Base-by-base conservation (phyloP, 2,888 invertebrate genomes). In the Lymantria dispar region DNA sequence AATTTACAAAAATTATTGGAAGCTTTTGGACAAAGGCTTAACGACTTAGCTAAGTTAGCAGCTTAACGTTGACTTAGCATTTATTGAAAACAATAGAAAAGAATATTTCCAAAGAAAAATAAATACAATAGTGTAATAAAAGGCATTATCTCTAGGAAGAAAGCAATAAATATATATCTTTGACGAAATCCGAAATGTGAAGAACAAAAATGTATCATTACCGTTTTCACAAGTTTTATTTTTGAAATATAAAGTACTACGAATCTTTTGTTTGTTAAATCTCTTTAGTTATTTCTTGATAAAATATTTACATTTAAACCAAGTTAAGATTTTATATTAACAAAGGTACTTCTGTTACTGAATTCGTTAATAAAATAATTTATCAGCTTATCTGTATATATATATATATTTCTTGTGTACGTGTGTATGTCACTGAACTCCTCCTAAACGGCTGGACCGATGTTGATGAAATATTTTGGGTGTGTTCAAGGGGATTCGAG, bases 91-190 rank as follows among this genome's bases (percentile, higher is more conserved):
- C 54, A 63, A 63, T 45, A 45, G 41, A 9, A 7, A 47, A 41
- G 10, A 47, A 33, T 30, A 37, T 13, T 50, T 41, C 44, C 22
- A 13, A 29, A 45, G 47, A 54, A 53, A 43, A 43, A 45, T 58
- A 56, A 38, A 43, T 8, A 53, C 49, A 45, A 50, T 54, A 31
- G 52, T 43, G 38, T 57, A 62, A 52, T 52, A 67, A 67, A 65
- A 57, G 60, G n/a, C 48, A 44, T 57, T 64, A 69, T 69, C 60
- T 56, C 48, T 40, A 15, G 49, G 57, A 62, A 64, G 54, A 62
- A 56, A 62, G 66, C 43, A 64, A 68, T 69, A 72, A 68, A 68
- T 57, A 60, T 59, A 22, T 22, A 62, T 22, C 65, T 55, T 58
- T n/a, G 11, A 14, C 54, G 60, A 60, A 61, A 58, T 51, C 52